Evolutionary conservation across 2,797 vertebrate species (phyloP).

Genomic region (Microchirus variegatus): DNA sequence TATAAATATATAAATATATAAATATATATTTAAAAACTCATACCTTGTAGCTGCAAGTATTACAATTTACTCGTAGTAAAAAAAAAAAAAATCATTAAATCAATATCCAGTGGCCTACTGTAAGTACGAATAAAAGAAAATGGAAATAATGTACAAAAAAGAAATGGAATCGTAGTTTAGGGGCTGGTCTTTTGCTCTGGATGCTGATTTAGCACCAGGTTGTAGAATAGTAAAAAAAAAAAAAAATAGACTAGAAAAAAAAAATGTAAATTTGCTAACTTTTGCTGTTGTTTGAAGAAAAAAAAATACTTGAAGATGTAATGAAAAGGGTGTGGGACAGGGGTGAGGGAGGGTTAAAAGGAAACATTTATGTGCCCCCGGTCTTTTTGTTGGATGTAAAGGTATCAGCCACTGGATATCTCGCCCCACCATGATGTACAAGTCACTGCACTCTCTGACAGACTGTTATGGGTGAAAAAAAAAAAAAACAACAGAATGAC

Average conservation of each 20-base stretch:
- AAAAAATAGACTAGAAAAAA: slow-evolving; percentile 75
- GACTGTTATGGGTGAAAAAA: slow-evolving; percentile 60
- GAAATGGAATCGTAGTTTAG: slow-evolving; percentile 71
- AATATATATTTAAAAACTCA: slow-evolving; percentile 85
- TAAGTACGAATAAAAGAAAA: slow-evolving; percentile 80
- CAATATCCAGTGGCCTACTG: slow-evolving; percentile 85
- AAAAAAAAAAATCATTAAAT: slow-evolving; percentile 76
- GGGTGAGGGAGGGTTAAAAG: slow-evolving; percentile 2
- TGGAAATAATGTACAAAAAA: slow-evolving; percentile 77
- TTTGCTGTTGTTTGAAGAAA: slow-evolving; percentile 80
- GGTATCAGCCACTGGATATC: slow-evolving; percentile 80
- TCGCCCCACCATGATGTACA: slow-evolving; percentile 75
- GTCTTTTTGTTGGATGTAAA: slow-evolving; percentile 72
- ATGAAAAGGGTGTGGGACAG: slow-evolving; percentile 49
- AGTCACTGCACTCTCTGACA: slow-evolving; percentile 72
- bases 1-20: slow-evolving; percentile 87
- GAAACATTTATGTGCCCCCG: slow-evolving; percentile 62
- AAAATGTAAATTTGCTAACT: slow-evolving; percentile 81
- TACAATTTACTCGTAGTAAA: slow-evolving; percentile 83
- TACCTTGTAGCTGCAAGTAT: slow-evolving; percentile 88
- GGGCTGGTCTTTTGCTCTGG: slow-evolving; percentile 79
- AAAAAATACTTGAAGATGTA: slow-evolving; percentile 82
- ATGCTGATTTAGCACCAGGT: slow-evolving; percentile 79
- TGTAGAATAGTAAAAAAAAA: slow-evolving; percentile 81
- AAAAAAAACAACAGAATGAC: slow-evolving; percentile 50